phyloP scores from a whole-genome alignment of 2,888 invertebrate genomes.

The Acleris emargana region DNA sequence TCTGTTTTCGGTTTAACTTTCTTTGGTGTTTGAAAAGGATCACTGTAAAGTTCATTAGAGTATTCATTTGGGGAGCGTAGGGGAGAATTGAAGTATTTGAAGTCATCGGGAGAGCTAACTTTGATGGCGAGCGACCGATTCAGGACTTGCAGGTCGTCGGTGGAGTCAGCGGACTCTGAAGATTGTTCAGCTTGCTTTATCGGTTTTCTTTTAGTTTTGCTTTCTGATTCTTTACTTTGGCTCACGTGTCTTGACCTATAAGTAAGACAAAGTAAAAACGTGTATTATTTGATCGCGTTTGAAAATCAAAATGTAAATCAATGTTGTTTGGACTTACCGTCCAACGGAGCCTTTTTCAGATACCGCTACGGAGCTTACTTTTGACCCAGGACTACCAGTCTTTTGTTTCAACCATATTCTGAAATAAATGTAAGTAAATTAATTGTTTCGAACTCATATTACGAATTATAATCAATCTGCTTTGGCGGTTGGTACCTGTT shows the following conservation, averaged over 20 bases:
- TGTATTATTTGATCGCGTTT: slow-evolving; percentile 7
- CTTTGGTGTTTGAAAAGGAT: slow-evolving; percentile 61
- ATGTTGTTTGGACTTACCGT: slow-evolving; percentile 48
- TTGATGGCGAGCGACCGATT: slow-evolving; percentile 82
- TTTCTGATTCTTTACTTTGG: slow-evolving; percentile 55
- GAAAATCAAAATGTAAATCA: slow-evolving; percentile 11
- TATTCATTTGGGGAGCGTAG: slow-evolving; percentile 63
- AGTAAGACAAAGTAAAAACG: slow-evolving; percentile 31
- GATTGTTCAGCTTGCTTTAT: slow-evolving; percentile 58
- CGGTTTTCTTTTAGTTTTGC: slow-evolving; percentile 52
- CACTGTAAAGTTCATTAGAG: slow-evolving; percentile 65
- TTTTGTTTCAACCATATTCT: slow-evolving; percentile 77
- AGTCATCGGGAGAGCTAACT: slow-evolving; percentile 84
- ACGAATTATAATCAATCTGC: no score
- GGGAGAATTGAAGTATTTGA: slow-evolving; percentile 84
- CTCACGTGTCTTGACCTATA: slow-evolving; percentile 57
- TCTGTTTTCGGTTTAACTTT: slow-evolving; percentile 75
- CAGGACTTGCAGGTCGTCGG: slow-evolving; percentile 76
- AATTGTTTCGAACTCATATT: no score
- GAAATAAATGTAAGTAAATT: slow-evolving; percentile 21
- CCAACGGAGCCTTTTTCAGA: slow-evolving; percentile 56
- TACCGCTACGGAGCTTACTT: slow-evolving; percentile 51
- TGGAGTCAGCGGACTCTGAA: slow-evolving; percentile 75
- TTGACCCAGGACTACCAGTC: slow-evolving; percentile 48
- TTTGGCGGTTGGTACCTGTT: slow-evolving; percentile 62